Base-by-base conservation (phyloP, 2,888 invertebrate species). In the Aproaerema taeniolella region DNA sequence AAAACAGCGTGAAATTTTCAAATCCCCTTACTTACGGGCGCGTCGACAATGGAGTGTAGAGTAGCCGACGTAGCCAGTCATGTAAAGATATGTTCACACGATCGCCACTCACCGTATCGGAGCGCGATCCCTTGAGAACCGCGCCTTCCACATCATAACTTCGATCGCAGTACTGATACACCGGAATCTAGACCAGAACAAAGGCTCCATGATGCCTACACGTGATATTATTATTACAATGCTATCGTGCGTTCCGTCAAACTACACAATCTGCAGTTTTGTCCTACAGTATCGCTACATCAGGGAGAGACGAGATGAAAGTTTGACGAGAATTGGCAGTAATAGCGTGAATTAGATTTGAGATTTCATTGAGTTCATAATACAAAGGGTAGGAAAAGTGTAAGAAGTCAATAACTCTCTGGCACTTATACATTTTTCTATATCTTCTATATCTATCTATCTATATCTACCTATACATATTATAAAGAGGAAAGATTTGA, bases 111-210 rank as follows among this genome's bases (percentile, higher is more conserved):
- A 52, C 52, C 50, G 55, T 53, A 51, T 43, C 59, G 49, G 47
- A 55, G 50, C 54, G 52, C 48, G 31, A 10, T 50, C 48, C 46
- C 51, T 46, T 44, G 53, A 49, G 51, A 55, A 51, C 43, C 31
- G 11, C 13, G 14, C 20, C 10, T 13, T 24, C 10, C 25, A 38
- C 30, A 38, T 38, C 31, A 38, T 38, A 38, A 38, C 31, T 38
- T 15, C 31, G 38, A 38, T 38, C 31, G 20, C 31, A 32, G 16
- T 15, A 6, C 16, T 26, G 38, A 38, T 38, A 38, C 35, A 30
- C 14, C 9, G 35, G 28, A 35, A 35, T 35, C 35, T 35, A 35
- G 35, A 42, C 42, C 35, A 38, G 20, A 35, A 42, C 42, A 42
- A 42, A 42, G 37, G 31, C 15, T 28, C 15, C 26, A 31, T 34